Conservation (phyloP, 1,140 invertebrate species). For the Cylas formicarius region DNA sequence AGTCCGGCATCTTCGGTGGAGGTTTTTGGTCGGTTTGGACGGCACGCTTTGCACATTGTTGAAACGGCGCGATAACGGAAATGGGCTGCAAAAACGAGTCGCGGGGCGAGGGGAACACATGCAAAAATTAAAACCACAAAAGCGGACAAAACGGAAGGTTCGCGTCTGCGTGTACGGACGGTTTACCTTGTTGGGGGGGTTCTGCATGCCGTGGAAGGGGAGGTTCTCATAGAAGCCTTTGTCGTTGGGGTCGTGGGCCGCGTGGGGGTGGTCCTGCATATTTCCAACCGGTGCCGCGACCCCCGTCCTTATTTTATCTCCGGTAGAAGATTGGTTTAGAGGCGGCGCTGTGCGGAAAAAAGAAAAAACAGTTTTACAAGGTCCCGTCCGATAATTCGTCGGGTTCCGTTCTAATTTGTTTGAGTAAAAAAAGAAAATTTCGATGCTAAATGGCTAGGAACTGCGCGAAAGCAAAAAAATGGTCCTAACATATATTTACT, state of each 20-base stretch:
- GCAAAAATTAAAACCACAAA: slow-evolving; percentile 32
- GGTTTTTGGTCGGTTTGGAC: slow-evolving; percentile 2
- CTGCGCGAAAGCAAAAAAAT: no score
- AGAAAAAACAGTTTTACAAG: slow-evolving; percentile 20
- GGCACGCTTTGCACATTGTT: slow-evolving; percentile 24
- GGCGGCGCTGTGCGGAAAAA: slow-evolving; percentile 47
- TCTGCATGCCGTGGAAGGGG: slow-evolving; percentile 86
- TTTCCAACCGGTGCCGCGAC: slow-evolving; percentile 36
- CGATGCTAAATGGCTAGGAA: no score
- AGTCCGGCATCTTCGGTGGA: slow-evolving; percentile 3
- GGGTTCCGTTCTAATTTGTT: slow-evolving; percentile 1
- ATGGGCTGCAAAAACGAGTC: slow-evolving; percentile 40
- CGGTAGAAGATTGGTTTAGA: slow-evolving; percentile 43
- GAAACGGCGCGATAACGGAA: slow-evolving; percentile 39
- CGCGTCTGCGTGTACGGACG: no score
- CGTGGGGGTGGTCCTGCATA: slow-evolving; percentile 22
- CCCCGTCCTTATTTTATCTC: slow-evolving; percentile 44
- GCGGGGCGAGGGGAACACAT: slow-evolving; percentile 30
- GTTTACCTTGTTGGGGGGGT: slow-evolving; percentile 81
- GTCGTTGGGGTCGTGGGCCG: slow-evolving; percentile 44
- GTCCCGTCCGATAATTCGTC: no score
- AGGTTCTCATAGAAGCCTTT: slow-evolving; percentile 86
- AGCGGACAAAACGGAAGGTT: neutral
- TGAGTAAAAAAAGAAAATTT: slow-evolving; percentile 1
- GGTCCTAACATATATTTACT: no score